A percentile compares a stretch with the other conserved stretches of the same genome.
Conservation (phyloP, 1,140 invertebrate genomes). For the Forficula auricularia region DNA sequence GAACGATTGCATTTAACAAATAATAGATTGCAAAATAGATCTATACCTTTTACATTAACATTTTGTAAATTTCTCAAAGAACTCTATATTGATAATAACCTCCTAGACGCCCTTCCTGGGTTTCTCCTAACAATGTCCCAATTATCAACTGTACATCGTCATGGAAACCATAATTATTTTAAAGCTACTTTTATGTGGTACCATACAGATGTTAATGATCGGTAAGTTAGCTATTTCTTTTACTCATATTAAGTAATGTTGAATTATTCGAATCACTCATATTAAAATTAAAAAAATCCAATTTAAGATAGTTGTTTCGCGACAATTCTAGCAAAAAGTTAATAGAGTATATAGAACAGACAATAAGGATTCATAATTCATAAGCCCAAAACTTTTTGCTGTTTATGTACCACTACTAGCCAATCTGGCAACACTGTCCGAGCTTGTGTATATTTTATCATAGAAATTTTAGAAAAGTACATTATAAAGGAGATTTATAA, state of each 20-base stretch:
- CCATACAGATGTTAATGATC: constrained; percentile 30
- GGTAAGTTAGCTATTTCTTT: constrained; percentile 20
- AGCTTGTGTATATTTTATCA: too few species aligned
- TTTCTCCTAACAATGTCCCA: constrained; percentile 27
- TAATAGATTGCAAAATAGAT: constrained; percentile 29
- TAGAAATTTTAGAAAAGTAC: too few species aligned
- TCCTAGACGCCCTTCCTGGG: constrained; percentile 32
- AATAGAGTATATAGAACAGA: too few species aligned
- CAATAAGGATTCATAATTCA: too few species aligned
- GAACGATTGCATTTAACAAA: constrained; percentile 30
- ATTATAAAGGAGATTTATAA: too few species aligned
- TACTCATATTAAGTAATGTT: neutral
- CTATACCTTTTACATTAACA: constrained; percentile 30
- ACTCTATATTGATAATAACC: constrained; percentile 29
- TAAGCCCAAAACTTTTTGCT: too few species aligned
- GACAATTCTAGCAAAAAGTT: too few species aligned
- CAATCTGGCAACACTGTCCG: too few species aligned
- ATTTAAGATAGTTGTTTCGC: too few species aligned
- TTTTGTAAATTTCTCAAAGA: constrained; percentile 26
- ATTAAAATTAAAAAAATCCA: too few species aligned
- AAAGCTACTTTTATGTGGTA: constrained; percentile 37
- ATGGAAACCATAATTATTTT: constrained; percentile 36
- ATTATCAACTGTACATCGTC: constrained; percentile 30
- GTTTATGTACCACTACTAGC: too few species aligned
- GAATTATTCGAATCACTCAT: constrained; percentile 1